These are phyloP conservation scores for Pseudomyrmex sp. DNA, from an alignment of 1,140 invertebrate species.

Conservation along the genomic window DNA sequence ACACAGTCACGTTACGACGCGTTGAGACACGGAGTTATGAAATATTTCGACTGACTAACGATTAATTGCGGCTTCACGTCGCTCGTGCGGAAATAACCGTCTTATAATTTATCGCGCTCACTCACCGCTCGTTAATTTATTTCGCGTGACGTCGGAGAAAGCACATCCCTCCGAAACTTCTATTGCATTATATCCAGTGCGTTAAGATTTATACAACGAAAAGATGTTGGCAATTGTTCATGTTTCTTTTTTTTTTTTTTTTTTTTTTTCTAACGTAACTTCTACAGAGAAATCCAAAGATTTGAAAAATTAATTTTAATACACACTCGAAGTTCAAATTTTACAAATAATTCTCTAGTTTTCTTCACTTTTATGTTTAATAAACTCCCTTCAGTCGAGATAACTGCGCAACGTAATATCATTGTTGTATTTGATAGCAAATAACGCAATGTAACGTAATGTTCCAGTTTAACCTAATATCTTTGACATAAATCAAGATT, in stretches of 20 bases:
- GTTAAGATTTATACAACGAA: constrained; percentile 2
- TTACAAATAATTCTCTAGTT: background rate
- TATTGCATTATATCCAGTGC: constrained; percentile 20
- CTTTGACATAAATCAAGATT: constrained; percentile 38
- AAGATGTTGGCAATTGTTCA: constrained; percentile 1
- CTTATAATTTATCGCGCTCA: constrained; percentile 68
- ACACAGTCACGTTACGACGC: constrained; percentile 25
- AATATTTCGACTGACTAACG: constrained; percentile 70
- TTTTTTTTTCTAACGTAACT: background rate
- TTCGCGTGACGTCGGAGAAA: constrained; percentile 20
- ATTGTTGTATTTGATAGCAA: constrained; percentile 32
- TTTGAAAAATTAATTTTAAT: background rate
- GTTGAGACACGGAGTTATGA: constrained; percentile 65
- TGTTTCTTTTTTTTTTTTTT: too few species aligned
- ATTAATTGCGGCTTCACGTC: constrained; percentile 71
- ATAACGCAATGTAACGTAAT: constrained; percentile 32
- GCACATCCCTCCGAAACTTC: constrained; percentile 34
- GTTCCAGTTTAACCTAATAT: constrained; percentile 34
- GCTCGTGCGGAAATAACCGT: constrained; percentile 69
- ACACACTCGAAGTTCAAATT: background rate
- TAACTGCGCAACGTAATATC: background rate
- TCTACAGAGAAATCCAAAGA: background rate
- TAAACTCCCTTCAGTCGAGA: too few species aligned
- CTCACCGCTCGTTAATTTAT: constrained; percentile 61
- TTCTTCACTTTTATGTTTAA: too few species aligned